Percentiles rank a stretch among this genome's conserved stretches.
Evolutionary conservation across 2,113 vertebrate species (phyloP).

Genomic region (Tonatia bakeri): DNA sequence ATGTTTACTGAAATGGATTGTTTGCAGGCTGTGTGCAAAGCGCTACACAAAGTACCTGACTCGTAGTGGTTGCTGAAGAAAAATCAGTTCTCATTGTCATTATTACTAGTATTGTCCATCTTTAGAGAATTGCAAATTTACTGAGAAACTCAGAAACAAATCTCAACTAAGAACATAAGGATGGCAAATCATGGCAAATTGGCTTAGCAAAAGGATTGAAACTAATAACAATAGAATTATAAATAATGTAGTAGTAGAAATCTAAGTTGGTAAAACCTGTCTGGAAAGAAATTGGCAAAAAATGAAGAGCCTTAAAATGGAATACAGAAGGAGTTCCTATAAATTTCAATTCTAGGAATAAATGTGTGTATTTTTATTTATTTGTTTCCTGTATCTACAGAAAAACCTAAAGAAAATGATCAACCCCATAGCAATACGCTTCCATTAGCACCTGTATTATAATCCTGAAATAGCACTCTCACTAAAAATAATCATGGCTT

Average conservation of each 20-base stretch:
- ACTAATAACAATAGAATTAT: not conserved
- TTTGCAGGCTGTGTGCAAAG: not conserved
- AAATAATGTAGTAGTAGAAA: not conserved
- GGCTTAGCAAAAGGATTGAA: not conserved
- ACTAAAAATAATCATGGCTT: not conserved
- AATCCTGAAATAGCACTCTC: not conserved
- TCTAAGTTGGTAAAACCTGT: not conserved
- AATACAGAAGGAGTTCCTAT: not conserved
- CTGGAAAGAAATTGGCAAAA: not conserved
- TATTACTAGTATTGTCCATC: not conserved
- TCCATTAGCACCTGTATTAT: not conserved
- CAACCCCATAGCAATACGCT: not conserved
- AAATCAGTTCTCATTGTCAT: not conserved
- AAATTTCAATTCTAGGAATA: not conserved
- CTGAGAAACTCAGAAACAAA: not conserved
- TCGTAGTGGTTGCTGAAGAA: not conserved
- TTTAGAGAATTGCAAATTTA: not conserved
- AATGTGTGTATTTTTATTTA: not conserved
- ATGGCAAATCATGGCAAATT: not conserved
- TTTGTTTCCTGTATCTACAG: not conserved
- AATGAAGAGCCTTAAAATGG: not conserved
- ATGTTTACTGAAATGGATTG: not conserved
- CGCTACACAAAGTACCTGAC: not conserved
- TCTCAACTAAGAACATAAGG: conserved; percentile 1
- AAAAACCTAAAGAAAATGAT: not conserved